phyloP scores from a whole-genome alignment of 2,113 vertebrate genomes.

The Myxocyprinus asiaticus region DNA sequence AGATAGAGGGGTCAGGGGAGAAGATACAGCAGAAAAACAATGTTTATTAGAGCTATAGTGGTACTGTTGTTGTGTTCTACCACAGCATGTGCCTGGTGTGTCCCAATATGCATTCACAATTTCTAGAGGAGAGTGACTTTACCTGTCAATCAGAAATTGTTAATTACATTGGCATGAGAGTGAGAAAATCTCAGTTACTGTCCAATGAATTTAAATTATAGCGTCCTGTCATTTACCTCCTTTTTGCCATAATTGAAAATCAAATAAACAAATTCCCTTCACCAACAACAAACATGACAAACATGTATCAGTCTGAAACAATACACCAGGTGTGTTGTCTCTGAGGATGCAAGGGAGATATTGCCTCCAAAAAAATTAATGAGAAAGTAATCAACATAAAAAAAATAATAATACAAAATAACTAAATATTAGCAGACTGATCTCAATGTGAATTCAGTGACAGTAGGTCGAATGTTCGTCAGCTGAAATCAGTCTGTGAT shows the following conservation, averaged over 20 bases:
- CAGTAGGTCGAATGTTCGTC: too few species aligned
- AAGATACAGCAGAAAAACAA: neutral
- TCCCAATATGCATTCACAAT: too few species aligned
- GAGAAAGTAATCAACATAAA: too few species aligned
- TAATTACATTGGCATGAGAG: neutral
- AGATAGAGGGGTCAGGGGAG: constrained; percentile 1
- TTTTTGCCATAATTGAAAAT: constrained; percentile 26
- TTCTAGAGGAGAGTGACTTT: constrained; percentile 21
- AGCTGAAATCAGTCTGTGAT: too few species aligned
- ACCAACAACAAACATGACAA: constrained; percentile 7
- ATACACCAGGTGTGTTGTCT: too few species aligned
- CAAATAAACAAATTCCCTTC: constrained; percentile 40
- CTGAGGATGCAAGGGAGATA: too few species aligned
- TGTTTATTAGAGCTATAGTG: neutral
- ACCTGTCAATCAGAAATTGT: constrained; percentile 35
- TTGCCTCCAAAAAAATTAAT: too few species aligned
- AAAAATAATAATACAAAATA: too few species aligned
- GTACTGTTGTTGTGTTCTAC: neutral
- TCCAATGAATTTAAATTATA: constrained; percentile 44
- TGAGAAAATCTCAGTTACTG: constrained; percentile 21
- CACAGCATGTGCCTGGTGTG: neutral
- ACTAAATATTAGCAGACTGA: too few species aligned
- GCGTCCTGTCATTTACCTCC: constrained; percentile 14
- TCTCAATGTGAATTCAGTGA: too few species aligned
- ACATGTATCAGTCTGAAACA: neutral